Evolutionary conservation across 2,797 vertebrate genomes (phyloP).

Genomic region (Anas bahamensis): DNA sequence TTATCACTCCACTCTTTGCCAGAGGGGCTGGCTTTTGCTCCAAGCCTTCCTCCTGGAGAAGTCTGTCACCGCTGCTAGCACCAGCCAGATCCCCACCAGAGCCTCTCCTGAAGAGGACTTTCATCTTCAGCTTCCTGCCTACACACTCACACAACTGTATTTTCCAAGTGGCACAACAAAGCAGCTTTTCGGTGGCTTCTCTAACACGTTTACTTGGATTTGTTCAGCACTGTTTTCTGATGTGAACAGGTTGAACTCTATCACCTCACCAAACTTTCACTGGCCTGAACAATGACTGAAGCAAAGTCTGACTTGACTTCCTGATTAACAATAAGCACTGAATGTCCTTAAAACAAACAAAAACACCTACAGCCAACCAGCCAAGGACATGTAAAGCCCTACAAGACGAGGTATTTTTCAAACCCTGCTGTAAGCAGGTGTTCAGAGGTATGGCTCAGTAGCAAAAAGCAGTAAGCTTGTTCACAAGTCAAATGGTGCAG

Average conservation of each 20-base stretch:
- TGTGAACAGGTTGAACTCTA: not conserved
- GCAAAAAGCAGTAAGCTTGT: not conserved
- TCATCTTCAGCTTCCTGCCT: not conserved
- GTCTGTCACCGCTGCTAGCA: not conserved
- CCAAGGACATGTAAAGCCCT: not conserved
- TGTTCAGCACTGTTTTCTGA: not conserved
- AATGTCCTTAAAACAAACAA: not conserved
- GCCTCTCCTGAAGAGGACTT: not conserved
- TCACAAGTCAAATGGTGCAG: not conserved
- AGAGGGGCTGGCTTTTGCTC: not conserved
- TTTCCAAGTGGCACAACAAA: not conserved
- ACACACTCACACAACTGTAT: not conserved
- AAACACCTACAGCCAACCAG: not conserved
- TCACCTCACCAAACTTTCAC: not conserved
- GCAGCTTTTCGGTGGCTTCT: not conserved
- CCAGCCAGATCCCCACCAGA: not conserved
- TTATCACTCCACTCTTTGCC: not conserved
- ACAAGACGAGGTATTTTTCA: not conserved
- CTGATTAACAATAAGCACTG: not conserved
- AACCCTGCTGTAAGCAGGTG: not conserved
- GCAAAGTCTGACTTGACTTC: not conserved
- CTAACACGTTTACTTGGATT: not conserved
- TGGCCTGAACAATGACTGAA: not conserved
- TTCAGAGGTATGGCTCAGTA: not conserved
- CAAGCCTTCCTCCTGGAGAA: not conserved